phyloP scores from a whole-genome alignment of 2,113 vertebrate genomes.

The Notiomystis cincta region DNA sequence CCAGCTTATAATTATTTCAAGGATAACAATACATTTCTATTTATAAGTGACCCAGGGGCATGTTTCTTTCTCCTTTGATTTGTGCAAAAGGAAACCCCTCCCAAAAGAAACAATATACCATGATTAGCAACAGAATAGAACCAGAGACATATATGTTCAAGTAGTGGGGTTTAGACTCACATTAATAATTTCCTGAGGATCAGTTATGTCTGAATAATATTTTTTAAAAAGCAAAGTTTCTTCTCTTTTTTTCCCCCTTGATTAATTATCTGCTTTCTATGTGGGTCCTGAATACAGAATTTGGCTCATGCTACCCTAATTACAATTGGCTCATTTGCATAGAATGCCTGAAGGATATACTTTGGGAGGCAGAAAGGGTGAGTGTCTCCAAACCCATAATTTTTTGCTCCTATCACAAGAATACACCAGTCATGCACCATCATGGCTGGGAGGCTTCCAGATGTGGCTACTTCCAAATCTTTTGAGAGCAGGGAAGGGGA shows the following conservation, averaged over 20 bases:
- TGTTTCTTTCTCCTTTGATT: neutral
- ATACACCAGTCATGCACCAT: neutral
- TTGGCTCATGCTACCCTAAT: neutral
- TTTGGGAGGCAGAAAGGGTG: neutral
- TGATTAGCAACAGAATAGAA: neutral
- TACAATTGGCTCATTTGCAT: conserved; percentile 27
- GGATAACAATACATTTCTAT: neutral
- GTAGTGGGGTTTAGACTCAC: neutral
- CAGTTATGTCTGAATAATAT: neutral
- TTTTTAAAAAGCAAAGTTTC: neutral
- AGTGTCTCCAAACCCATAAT: neutral
- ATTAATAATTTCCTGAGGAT: conserved; percentile 1
- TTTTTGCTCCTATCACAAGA: neutral
- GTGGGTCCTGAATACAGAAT: neutral
- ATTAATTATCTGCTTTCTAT: conserved; percentile 30
- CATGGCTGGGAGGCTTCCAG: neutral
- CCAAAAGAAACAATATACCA: neutral
- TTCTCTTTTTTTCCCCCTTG: neutral
- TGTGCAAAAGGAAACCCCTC: neutral
- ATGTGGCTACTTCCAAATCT: neutral
- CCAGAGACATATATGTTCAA: neutral
- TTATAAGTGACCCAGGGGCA: neutral
- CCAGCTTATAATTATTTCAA: neutral
- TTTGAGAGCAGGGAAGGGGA: neutral
- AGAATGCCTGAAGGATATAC: neutral